Evolutionary conservation across 23 tunicate species (phyloP).

Genomic region (Phallusia fumigata): DNA sequence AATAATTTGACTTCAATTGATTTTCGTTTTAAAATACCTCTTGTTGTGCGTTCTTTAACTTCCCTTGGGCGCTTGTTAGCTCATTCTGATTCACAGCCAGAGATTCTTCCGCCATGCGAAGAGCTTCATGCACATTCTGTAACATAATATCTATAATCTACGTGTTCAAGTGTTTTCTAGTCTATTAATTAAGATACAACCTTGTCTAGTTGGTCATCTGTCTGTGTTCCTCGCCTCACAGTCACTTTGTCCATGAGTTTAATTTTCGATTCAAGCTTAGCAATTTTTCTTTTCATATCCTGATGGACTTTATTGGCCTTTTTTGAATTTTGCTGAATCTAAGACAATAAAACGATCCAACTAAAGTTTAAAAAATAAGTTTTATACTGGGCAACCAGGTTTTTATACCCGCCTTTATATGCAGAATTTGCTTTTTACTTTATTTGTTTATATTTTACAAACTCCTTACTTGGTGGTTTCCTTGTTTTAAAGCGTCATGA

Average conservation of each 20-base stretch:
- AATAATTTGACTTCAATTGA: not conserved
- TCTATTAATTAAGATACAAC: too few relatives aligned
- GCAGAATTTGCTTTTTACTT: not conserved
- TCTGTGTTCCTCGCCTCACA: constrained; percentile 79
- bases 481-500: constrained; percentile 70
- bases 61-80: constrained; percentile 34
- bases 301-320: constrained; percentile 72
- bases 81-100: constrained; percentile 66
- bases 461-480: constrained; percentile 62
- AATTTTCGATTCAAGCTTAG: constrained; percentile 86
- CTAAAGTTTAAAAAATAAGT: not conserved
- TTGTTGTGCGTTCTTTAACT: constrained; percentile 68
- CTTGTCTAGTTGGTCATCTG: constrained; percentile 71
- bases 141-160: too few relatives aligned
- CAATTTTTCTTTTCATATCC: constrained; percentile 81
- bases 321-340: constrained; percentile 72
- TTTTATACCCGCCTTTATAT: not conserved
- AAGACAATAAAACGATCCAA: not conserved
- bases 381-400: not conserved
- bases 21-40: too few relatives aligned
- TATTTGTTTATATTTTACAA: not conserved
- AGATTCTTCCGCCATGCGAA: constrained; percentile 81
- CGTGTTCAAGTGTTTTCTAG: too few relatives aligned
- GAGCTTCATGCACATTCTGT: constrained; percentile 84
- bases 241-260: constrained; percentile 92